phyloP scores from a whole-genome alignment of 2,797 vertebrate genomes.

The Lophius americanus region DNA sequence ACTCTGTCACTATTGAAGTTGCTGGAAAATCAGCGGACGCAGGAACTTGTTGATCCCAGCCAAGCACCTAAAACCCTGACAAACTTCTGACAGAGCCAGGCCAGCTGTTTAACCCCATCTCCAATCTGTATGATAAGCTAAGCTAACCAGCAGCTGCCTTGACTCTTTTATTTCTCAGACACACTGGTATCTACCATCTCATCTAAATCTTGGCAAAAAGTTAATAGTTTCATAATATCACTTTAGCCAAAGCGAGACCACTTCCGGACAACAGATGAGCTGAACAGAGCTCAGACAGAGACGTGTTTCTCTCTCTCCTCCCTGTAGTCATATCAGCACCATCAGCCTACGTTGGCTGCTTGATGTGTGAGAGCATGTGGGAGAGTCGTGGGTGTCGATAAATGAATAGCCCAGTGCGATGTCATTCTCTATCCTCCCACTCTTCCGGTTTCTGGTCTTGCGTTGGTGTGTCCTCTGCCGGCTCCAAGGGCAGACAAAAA shows the following conservation, averaged over 20 bases:
- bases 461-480: slow-evolving; percentile 59
- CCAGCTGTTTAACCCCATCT: background rate
- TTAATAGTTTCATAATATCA: background rate
- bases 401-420: slow-evolving; percentile 47
- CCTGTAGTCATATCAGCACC: slow-evolving; percentile 29
- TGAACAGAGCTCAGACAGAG: slow-evolving; percentile 23
- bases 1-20: background rate
- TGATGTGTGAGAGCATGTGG: slow-evolving; percentile 68
- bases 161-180: background rate
- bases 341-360: slow-evolving; percentile 49
- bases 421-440: slow-evolving; percentile 56
- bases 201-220: background rate
- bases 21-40: background rate
- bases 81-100: background rate
- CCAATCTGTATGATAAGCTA: background rate
- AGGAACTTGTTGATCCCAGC: background rate
- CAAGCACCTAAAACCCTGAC: background rate
- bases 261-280: slow-evolving; percentile 17
- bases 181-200: background rate
- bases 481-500: slow-evolving; percentile 71
- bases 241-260: background rate
- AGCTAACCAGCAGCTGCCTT: background rate
- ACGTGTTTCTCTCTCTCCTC: slow-evolving; percentile 23
- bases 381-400: slow-evolving; percentile 66
- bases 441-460: slow-evolving; percentile 59